These are phyloP conservation scores for Ptychobarbus kaznakovi DNA, from an alignment of 2,797 vertebrate species.

Conservation along the genomic window DNA sequence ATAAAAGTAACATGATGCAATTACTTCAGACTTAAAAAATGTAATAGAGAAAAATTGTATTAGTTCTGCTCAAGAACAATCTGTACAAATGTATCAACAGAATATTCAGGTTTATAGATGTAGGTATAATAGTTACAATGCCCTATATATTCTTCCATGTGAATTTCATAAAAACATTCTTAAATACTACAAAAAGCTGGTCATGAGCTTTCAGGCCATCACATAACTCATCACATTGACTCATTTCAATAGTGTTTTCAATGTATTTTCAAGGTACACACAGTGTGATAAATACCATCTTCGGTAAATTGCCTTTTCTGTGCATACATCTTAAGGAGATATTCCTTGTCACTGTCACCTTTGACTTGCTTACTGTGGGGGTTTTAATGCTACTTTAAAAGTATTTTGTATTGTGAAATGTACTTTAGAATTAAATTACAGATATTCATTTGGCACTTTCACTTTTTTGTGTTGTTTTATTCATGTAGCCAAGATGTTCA, in stretches of 20 bases:
- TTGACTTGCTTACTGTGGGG: neutral
- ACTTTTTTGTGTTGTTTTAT: neutral
- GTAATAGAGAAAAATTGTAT: neutral
- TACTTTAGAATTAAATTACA: neutral
- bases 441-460: neutral
- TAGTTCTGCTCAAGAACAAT: neutral
- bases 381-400: neutral
- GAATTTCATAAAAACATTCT: neutral
- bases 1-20: neutral
- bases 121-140: neutral
- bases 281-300: neutral
- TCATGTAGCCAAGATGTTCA: neutral
- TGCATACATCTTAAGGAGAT: neutral
- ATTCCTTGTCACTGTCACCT: neutral
- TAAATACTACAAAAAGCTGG: neutral
- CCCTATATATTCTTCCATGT: neutral
- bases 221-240: slow-evolving; percentile 2
- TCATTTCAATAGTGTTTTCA: neutral
- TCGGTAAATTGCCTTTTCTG: neutral
- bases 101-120: neutral
- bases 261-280: neutral
- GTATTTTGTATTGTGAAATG: neutral
- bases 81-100: neutral
- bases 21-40: neutral
- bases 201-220: slow-evolving; percentile 7